phyloP scores from a whole-genome alignment of 2,888 invertebrate genomes.

The Sphecodes monilicornis region DNA sequence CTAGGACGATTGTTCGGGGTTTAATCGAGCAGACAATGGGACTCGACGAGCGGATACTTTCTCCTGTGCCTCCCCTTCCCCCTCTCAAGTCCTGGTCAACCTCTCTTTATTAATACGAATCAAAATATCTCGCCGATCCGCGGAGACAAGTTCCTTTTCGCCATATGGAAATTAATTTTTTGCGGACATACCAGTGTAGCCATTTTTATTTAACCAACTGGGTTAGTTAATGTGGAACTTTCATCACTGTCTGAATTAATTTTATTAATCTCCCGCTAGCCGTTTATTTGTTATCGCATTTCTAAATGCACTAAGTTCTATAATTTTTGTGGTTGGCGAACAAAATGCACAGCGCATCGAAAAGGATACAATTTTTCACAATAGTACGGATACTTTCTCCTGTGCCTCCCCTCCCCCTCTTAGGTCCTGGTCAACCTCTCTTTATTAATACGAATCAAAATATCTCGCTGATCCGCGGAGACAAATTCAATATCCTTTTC shows the following conservation, averaged over 20 bases:
- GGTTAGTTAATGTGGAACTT: neutral
- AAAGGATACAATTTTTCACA: no score
- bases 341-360: no score
- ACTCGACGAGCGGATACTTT: constrained; percentile 1
- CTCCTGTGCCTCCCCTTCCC: neutral
- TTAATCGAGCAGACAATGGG: constrained; percentile 4
- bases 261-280: neutral
- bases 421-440: neutral
- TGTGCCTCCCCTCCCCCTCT: neutral
- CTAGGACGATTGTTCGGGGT: constrained; percentile 10
- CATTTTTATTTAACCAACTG: neutral
- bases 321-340: no score
- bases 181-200: neutral
- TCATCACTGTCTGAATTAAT: neutral
- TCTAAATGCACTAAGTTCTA: neutral
- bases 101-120: neutral
- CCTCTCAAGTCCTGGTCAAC: neutral
- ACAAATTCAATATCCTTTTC: neutral
- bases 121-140: neutral
- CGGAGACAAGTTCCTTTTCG: neutral
- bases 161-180: neutral
- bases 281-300: neutral
- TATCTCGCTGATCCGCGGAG: neutral
- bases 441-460: neutral
- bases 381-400: neutral